Conservation (phyloP, 2,113 vertebrate genomes). For the Ranitomeya imitator region DNA sequence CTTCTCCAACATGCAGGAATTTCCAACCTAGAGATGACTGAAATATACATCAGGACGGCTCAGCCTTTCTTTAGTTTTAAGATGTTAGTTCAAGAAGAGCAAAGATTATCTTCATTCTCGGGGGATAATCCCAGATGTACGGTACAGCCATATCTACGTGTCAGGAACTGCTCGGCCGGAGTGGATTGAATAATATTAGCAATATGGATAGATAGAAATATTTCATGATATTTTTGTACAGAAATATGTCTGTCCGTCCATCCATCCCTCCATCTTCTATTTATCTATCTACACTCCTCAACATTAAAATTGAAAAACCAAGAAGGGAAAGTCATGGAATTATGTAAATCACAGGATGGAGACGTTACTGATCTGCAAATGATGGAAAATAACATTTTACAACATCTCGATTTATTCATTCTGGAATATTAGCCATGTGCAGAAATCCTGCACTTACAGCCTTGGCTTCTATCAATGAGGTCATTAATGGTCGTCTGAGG, state of each 20-base stretch:
- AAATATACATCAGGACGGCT: conserved; percentile 24
- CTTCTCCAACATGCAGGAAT: conserved; percentile 63
- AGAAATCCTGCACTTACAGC: too few species aligned
- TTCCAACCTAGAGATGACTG: conserved; percentile 44
- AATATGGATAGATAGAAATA: not conserved
- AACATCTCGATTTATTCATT: too few species aligned
- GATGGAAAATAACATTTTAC: too few species aligned
- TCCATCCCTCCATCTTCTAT: not conserved
- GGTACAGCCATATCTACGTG: not conserved
- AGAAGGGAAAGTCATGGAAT: too few species aligned
- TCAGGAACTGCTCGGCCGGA: not conserved
- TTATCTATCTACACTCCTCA: not conserved
- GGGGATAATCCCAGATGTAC: not conserved
- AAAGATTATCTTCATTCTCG: not conserved
- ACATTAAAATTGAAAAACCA: too few species aligned
- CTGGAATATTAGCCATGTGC: too few species aligned
- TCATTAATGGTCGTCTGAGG: too few species aligned
- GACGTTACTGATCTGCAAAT: too few species aligned
- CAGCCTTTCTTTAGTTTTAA: not conserved
- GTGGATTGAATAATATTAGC: not conserved
- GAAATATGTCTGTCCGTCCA: not conserved
- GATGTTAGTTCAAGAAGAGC: not conserved
- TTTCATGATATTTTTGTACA: too few species aligned
- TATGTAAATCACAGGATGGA: too few species aligned
- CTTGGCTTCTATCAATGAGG: too few species aligned